Evolutionary conservation across 2,113 vertebrate species (phyloP), one percentile per base, ranked within the genome.

Genomic region (Actenoides hombroni): DNA sequence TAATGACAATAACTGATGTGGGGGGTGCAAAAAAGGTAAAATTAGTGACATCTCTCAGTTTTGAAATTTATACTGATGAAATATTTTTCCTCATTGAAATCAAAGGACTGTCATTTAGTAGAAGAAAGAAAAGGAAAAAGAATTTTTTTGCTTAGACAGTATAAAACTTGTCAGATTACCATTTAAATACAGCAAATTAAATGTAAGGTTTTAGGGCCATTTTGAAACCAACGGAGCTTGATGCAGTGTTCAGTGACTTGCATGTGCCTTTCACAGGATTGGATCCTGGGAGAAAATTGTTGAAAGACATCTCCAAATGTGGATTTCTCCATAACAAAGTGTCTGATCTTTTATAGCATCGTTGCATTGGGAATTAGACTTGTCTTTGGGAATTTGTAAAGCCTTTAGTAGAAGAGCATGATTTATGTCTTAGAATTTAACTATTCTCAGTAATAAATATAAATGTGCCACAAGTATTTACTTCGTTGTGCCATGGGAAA

Each of bases 401-500:
- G 96, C 84, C 86, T 97, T 98, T 98, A 97, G 95, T 97, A 97
- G 96, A 98, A 84, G 81, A 97, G 75, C 80, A 95, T 98, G 97
- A 98, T 97, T 98, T 97, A 98, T 98, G 96, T 96, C 96, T 93
- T 69, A 97, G 93, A 96, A 97, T 97, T 98, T 97, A 96, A 97
- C 97, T 95, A 97, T 97, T 98, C 96, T 98, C 97, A 97, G 96
- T 97, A 98, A 98, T 96, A 98, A 98, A 97, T 97, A 97, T 97
- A 97, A 98, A 98, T 97, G 96, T 91, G 95, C 97, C 98, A 97
- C 98, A 98, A 98, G 95, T 97, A 98, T 98, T 97, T 95, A 92
- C 90, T 97, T 96, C 95, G 97, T 98, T 98, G 95, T 76, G 90
- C 97, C 97, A 98, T 97, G 97, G 97, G 97, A 98, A 98, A 98